Base-by-base conservation (phyloP, 2,113 vertebrate genomes). In the Megaceryle maxima region DNA sequence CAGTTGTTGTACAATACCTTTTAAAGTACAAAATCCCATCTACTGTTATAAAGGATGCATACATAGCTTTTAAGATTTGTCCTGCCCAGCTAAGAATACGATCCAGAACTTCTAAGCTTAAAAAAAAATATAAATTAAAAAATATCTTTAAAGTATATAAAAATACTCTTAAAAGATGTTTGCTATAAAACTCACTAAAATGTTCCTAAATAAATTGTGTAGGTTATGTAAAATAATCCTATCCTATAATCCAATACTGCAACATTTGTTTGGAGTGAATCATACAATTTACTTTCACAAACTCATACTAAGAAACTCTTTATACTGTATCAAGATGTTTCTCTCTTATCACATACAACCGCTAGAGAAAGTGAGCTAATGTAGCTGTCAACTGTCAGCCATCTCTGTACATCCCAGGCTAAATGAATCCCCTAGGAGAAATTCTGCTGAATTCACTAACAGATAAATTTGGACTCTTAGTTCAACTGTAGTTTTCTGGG, bases 391-490 rank as follows among this genome's bases (percentile, higher is more conserved):
- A 35, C 88, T n/a, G 11, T 82, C 81, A 95, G 81, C 83, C 87
- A 85, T 91, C 89, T 96, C 75, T 83, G 48, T 56, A 73, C 55
- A 46, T 93, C 85, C 87, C 81, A 89, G 91, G 83, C 95, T 95
- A 95, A 96, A 97, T 95, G 60, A 96, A 92, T 89, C 93, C 62
- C 87, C 31, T 0, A 12, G 77, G 96, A 97, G 69, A 94, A 95
- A 95, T 96, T 96, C 89, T 91, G 87, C 89, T 96, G 95, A 95
- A 96, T 91, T 96, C 90, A 94, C 92, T 84, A 96, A 73, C 87
- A 87, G 77, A 96, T 94, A 92, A 84, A 91, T 96, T 92, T 88
- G 86, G 80, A 62, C 62, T 95, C 62, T 92, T 80, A 94, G 85
- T 93, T 92, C 94, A 96, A 79, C 62, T 87, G 69, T 82, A 95